Evolutionary conservation across 2,888 invertebrate species (phyloP).

Genomic region (Brachypalpus laphriformis): DNA sequence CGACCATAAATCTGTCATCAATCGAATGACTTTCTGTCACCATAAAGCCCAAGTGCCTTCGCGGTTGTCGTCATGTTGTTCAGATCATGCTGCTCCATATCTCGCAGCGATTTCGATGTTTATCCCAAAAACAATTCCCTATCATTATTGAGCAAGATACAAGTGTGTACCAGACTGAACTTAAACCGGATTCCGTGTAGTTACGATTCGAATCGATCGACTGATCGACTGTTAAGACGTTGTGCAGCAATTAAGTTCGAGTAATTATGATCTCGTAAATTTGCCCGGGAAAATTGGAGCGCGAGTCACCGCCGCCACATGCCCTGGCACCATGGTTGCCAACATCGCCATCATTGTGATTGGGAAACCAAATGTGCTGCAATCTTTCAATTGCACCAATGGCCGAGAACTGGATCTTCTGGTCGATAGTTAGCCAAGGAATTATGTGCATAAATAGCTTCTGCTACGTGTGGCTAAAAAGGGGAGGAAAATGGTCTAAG

Average conservation of each 20-base stretch:
- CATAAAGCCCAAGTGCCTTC: not conserved
- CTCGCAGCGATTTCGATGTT: slow-evolving; percentile 31
- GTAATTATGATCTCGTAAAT: slow-evolving; percentile 59
- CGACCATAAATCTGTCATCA: slow-evolving; percentile 34
- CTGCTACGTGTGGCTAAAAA: not conserved
- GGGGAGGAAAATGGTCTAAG: not conserved
- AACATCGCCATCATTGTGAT: not conserved
- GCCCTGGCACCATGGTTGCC: not conserved
- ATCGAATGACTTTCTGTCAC: slow-evolving; percentile 30
- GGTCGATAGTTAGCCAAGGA: slow-evolving; percentile 20
- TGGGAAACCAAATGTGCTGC: slow-evolving; percentile 37
- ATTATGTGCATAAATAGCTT: slow-evolving; percentile 29
- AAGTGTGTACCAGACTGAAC: not conserved
- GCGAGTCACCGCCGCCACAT: not conserved
- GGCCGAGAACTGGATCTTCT: slow-evolving; percentile 39
- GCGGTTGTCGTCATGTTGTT: not conserved
- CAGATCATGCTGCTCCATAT: slow-evolving; percentile 21
- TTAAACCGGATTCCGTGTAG: slow-evolving; percentile 16
- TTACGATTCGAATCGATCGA: slow-evolving; percentile 11
- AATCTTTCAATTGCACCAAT: slow-evolving; percentile 27
- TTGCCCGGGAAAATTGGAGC: slow-evolving; percentile 38
- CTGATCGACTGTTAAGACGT: slow-evolving; percentile 50
- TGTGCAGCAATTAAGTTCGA: slow-evolving; percentile 45
- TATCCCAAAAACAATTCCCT: slow-evolving; percentile 27
- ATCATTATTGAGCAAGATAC: not conserved